Evolutionary conservation across 1,140 invertebrate genomes (phyloP), one percentile per base, ranked within the genome.

Genomic region (Euura lappo): DNA sequence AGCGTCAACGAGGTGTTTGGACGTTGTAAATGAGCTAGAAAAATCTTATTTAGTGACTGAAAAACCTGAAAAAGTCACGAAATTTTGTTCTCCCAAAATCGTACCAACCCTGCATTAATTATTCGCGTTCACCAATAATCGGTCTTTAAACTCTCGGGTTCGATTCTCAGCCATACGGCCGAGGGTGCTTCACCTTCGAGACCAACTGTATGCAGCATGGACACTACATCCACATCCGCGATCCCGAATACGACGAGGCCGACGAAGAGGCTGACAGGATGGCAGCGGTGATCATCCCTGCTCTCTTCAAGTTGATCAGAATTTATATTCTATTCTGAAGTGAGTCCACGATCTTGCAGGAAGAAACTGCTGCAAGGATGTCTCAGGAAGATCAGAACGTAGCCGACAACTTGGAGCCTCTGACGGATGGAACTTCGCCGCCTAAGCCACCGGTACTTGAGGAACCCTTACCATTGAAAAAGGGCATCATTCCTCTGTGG

Each of bases 141-240:
- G 1, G 28, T 4, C 13, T 5, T 60, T 6, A 60, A 60, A 8
- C 4, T n/a, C 51, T 60, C 28, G 66, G 42, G 44, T 42, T 8
- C 10, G 1, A 13, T 44, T n/a, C 28, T 28, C 4, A 83, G 76
- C 92, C 92, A 0, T 90, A 88, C 76, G 92, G 92, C 2, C 89
- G 90, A 0, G 92, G 92, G 0, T 92, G 91, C 65, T 94, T 93
- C 72, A 90, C 90, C 2, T 94, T 93, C 74, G 91, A 93, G 3
- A 87, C 87, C 64, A 78, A 82, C 70, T 92, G 90, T 70, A 92
- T 94, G 89, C 89, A 92, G 71, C 90, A 93, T 75, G 93, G 93
- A 2, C 91, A 90, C 77, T 91, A 92, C 75, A 76, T 90, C 68
- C 88, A 90, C 6, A 85, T 89, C 71, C 84, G 86, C 76, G 88